These are phyloP conservation scores for Papilio elwesi DNA, from an alignment of 2,888 invertebrate genomes.

Conservation along the genomic window DNA sequence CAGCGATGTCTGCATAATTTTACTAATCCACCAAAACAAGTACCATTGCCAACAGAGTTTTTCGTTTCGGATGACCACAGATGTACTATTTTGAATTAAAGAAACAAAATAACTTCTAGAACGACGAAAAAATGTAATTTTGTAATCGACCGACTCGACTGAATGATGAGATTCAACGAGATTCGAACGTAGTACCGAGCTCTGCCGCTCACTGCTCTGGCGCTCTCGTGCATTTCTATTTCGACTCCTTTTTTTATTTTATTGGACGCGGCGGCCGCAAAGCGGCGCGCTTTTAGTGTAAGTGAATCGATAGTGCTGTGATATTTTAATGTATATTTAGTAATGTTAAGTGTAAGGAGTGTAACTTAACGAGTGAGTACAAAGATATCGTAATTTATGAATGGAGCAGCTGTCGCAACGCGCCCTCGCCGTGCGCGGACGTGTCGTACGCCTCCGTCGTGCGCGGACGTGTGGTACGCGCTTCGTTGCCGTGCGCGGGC, in stretches of 20 bases:
- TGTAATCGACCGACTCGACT: conserved; percentile 8
- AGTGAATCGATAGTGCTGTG: conserved; percentile 84
- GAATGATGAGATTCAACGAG: conserved; percentile 9
- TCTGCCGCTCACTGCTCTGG: conserved; percentile 49
- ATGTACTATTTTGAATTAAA: not conserved
- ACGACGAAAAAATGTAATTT: not conserved
- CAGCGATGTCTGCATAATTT: too few species aligned
- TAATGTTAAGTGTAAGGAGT: conserved; percentile 69
- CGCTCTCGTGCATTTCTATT: conserved; percentile 70
- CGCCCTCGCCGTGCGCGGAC: conserved; percentile 11
- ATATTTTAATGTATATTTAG: conserved; percentile 84
- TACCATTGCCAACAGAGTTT: too few species aligned
- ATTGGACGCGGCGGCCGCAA: conserved; percentile 66
- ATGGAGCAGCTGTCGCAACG: conserved; percentile 46
- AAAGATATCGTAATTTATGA: conserved; percentile 70
- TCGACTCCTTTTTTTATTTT: conserved; percentile 73
- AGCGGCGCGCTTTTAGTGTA: conserved; percentile 77
- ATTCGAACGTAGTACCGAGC: not conserved
- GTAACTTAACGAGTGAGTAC: conserved; percentile 76
- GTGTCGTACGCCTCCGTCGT: not conserved
- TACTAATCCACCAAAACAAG: too few species aligned
- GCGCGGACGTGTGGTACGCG: conserved; percentile 3
- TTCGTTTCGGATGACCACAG: not conserved
- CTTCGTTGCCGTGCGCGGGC: not conserved
- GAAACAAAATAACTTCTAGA: not conserved